Percentiles rank a stretch among this genome's conserved stretches.
Conservation (phyloP, 2,888 invertebrate species). For the Acronicta psi region DNA sequence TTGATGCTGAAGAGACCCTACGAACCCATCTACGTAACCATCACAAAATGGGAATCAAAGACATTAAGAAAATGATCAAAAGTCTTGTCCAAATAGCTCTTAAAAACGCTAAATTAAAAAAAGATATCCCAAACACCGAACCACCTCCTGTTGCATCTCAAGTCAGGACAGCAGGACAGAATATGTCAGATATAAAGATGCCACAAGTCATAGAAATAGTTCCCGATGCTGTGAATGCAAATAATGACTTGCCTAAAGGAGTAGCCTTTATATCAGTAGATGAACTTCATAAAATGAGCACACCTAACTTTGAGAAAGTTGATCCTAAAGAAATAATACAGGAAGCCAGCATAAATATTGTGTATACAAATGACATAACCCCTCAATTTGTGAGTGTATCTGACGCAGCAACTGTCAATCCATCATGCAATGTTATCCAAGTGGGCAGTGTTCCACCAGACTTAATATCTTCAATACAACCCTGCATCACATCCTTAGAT, state of each 20-base stretch:
- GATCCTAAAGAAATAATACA: slow-evolving; percentile 86
- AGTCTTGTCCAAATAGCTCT: slow-evolving; percentile 85
- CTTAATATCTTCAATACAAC: slow-evolving; percentile 81
- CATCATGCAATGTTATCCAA: slow-evolving; percentile 74
- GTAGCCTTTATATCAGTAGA: slow-evolving; percentile 84
- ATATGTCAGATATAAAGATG: slow-evolving; percentile 76
- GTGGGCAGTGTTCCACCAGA: slow-evolving; percentile 81
- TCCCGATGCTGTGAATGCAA: slow-evolving; percentile 73
- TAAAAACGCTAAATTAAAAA: slow-evolving; percentile 82
- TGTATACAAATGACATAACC: slow-evolving; percentile 81
- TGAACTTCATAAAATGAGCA: slow-evolving; percentile 83
- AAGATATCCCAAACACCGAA: slow-evolving; percentile 66
- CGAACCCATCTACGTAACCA: slow-evolving; percentile 91
- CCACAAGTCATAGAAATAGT: slow-evolving; percentile 85
- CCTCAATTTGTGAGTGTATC: slow-evolving; percentile 77
- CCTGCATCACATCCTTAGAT: slow-evolving; percentile 58
- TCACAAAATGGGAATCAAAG: slow-evolving; percentile 91
- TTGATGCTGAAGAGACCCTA: slow-evolving; percentile 90
- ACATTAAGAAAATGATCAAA: slow-evolving; percentile 89
- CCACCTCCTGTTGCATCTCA: slow-evolving; percentile 51
- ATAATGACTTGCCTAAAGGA: slow-evolving; percentile 78
- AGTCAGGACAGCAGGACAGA: slow-evolving; percentile 48
- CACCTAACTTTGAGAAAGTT: slow-evolving; percentile 83
- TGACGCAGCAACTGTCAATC: slow-evolving; percentile 64
- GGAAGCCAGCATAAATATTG: slow-evolving; percentile 86